Conservation (phyloP, 2,888 invertebrate genomes). For the Pristionchus japonicus region DNA sequence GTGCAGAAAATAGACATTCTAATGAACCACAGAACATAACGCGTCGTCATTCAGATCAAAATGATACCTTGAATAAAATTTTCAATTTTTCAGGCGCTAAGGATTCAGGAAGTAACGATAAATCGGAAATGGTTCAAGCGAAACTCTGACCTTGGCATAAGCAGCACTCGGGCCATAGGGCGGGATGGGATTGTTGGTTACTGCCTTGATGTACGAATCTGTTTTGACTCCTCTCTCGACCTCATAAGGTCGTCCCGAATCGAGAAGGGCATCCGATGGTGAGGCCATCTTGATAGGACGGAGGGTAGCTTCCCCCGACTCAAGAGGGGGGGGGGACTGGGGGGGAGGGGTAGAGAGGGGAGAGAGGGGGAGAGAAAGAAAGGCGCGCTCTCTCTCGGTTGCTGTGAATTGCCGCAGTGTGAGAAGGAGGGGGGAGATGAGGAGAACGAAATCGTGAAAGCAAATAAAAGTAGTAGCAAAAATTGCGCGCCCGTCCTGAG, state of each 20-base stretch:
- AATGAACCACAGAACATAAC: neutral
- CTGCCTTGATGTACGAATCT: conserved; percentile 70
- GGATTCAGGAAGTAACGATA: too few relatives aligned
- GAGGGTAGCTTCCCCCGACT: neutral
- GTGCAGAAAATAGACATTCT: neutral
- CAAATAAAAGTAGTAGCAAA: conserved; percentile 6
- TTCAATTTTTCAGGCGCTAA: too few relatives aligned
- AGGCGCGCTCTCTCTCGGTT: neutral
- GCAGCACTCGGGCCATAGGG: conserved; percentile 44
- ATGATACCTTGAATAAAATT: neutral
- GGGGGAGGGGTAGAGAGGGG: neutral
- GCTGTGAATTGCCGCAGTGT: conserved; percentile 1
- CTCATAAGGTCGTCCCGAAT: conserved; percentile 49
- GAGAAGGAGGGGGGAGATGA: neutral
- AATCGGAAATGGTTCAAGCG: neutral
- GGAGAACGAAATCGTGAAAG: conserved; percentile 1
- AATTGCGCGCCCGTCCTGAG: neutral
- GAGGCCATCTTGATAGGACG: conserved; percentile 32
- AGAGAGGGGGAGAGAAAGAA: neutral
- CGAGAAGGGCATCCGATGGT: conserved; percentile 26
- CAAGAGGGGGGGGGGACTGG: neutral
- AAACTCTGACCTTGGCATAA: conserved; percentile 37
- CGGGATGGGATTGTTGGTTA: conserved; percentile 65
- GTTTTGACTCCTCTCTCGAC: conserved; percentile 72
- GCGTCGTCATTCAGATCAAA: neutral